Evolutionary conservation across 2,113 vertebrate species (phyloP).

Genomic region (Cryptotis parvus): DNA sequence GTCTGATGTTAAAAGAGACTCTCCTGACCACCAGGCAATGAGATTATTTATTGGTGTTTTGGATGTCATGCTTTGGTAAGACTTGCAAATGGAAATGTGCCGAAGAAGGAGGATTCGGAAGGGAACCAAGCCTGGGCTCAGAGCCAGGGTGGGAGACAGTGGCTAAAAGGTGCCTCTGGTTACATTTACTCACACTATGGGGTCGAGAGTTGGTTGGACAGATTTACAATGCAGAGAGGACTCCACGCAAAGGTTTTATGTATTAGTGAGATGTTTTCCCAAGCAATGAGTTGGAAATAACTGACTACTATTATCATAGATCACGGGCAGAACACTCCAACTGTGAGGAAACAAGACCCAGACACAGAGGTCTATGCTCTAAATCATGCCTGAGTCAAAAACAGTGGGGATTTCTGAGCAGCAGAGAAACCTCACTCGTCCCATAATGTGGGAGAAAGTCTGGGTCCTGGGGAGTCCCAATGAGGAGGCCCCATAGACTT

Average conservation of each 20-base stretch:
- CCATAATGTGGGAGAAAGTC: neutral
- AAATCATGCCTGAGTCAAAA: constrained; percentile 40
- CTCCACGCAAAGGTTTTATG: constrained; percentile 29
- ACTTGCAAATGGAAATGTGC: constrained; percentile 33
- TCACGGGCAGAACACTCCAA: neutral
- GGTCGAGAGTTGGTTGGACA: neutral
- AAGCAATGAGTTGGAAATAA: constrained; percentile 64
- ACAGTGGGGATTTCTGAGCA: neutral
- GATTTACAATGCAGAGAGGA: constrained; percentile 40
- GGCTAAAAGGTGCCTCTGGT: neutral
- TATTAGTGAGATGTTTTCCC: constrained; percentile 28
- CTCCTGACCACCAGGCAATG: neutral
- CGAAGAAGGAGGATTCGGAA: neutral
- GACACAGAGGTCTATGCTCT: neutral
- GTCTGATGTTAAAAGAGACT: neutral
- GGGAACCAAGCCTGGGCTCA: neutral
- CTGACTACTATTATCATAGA: constrained; percentile 12
- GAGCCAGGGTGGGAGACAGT: neutral
- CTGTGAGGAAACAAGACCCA: constrained; percentile 21
- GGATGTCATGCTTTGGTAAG: neutral
- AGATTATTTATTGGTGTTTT: constrained; percentile 13
- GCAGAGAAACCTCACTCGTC: neutral
- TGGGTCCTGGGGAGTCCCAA: neutral
- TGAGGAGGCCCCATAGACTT: neutral
- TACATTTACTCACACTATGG: neutral